Evolutionary conservation across 2,888 invertebrate genomes (phyloP), one percentile per base, ranked within the genome.

Genomic region (Leptopterna dolabrata): DNA sequence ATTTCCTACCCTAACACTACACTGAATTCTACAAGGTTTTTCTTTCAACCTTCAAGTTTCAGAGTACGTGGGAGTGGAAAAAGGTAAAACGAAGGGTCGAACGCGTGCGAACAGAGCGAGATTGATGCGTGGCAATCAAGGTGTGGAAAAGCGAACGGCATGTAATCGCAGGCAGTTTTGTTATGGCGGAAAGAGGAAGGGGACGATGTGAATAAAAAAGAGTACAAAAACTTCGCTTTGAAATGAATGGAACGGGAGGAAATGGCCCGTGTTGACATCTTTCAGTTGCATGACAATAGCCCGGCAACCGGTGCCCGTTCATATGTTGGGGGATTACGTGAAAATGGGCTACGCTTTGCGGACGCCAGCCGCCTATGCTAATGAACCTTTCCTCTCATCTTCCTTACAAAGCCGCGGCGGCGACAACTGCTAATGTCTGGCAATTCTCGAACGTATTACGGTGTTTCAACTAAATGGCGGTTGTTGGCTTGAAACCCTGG

Each of bases 251-350:
- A 76, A 30, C 73, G 19, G 73, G n/a, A 36, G 78, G 27, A 43
- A 78, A 78, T 78, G 45, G 78, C 47, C 47, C 78, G 78, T 78
- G 78, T 30, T 45, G 78, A 78, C 78, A 78, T 78, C 78, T 45
- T 45, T 78, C 78, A 27, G 78, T 9, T 78, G 78, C 45, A 27
- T 47, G 47, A 78, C 78, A 78, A 78, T 45, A 45, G 78, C 9
- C 73, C 41, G 36, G 45, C 78, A 78, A 78, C 78, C 73, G 73
- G 41, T 41, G 73, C 73, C 36, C 36, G 14, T 73, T 73, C 73
- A 41, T 19, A 73, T 19, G 19, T 73, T 9, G 3, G 73, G 36
- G 73, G 73, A 76, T 76, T 76, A 41, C 36, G 73, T 19, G 36
- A 41, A 41, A 76, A 76, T 41, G 41, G 16, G 73, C 16, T 41